Evolutionary conservation across 2,113 vertebrate species (phyloP), one percentile per base, ranked within the genome.

Genomic region (Microcebus ravelobensis): DNA sequence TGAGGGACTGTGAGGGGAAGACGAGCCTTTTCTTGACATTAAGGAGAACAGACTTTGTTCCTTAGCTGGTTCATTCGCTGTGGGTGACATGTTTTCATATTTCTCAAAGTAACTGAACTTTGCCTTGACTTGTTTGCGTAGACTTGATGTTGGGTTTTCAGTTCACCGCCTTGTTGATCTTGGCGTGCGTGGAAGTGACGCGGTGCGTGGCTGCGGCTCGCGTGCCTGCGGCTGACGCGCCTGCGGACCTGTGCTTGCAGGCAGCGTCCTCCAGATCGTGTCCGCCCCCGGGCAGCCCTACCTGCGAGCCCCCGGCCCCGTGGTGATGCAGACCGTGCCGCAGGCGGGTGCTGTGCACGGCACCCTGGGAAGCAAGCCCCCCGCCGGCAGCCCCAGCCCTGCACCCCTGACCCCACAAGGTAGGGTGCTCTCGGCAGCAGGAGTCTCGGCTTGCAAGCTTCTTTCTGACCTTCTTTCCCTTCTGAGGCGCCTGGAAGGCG

Each of bases 181-280:
- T 18, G 82, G 5, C 39, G 2, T 48, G 1, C 57, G 25, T n/a
- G 86, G 31, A 39, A 81, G 79, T 73, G 71, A 15, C 61, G 36
- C 6, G n/a, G 52, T 1, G 1, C 85, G 80, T 71, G 82, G 34
- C 42, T 39, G 8, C 63, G 27, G 36, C 50, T 8, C 11, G 1
- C 2, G 3, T 10, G 42, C 71, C 36, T 6, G 23, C 68, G 52
- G 71, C 84, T 89, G 85, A 79, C 3, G 4, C 34, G 13, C 14
- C 61, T 71, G 18, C 8, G 12, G 65, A 3, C 27, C 0, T 97
- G 50, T 97, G 80, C 13, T 96, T 97, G 36, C 97, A 99, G 99
- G 99, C 76, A 99, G 99, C 91, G 99, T 99, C 87, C 98, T 99
- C 39, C 99, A 99, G 98, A 99, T 99, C 27, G 99, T 99, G 80